Evolutionary conservation across 92 coral and sea anemone species (phyloP), one percentile per base, ranked within the genome.

Genomic region (Porites evermanni): DNA sequence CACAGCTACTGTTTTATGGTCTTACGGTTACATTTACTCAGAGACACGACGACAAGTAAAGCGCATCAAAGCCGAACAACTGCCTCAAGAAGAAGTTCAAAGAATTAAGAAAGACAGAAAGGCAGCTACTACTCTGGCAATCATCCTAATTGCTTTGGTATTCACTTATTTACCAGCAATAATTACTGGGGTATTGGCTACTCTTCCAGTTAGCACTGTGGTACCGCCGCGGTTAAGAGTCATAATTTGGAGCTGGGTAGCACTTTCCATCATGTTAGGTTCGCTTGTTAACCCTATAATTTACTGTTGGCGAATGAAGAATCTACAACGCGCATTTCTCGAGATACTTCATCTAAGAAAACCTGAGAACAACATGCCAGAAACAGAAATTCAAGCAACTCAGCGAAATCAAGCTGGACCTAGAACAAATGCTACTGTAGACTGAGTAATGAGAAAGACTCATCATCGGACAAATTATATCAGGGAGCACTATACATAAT

Each of bases 11-110:
- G 47, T 14, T 63, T 14, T 16, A n/a, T 79, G n/a, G 32, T 29
- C 32, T 29, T 29, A 29, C 32, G 32, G 32, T 29, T 29, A 29
- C 32, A 29, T 29, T 29, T 79, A 1, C 18, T 1, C 18, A n/a
- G 83, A 79, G 51, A 18, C 72, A 17, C 83, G 18, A 51, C 56
- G 83, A 7, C 83, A 64, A 53, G 32, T 29, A 29, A 29, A 29
- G 32, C 32, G 32, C 32, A 4, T 29, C 32, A 29, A 29, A 29
- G 32, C 32, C 32, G 32, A 29, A 29, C 32, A 29, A 29, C 32
- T 29, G 32, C 32, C 32, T 29, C 32, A 29, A 29, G 32, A 29
- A 2, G 32, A 29, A 29, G 0, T 29, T 3, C 32, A 29, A 29
- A 29, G 32, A 2, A 29, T 29, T 3, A 29, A 29, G 32, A 29